Conservation (phyloP, 2,113 vertebrate genomes). For the Chinchilla lanigera region DNA sequence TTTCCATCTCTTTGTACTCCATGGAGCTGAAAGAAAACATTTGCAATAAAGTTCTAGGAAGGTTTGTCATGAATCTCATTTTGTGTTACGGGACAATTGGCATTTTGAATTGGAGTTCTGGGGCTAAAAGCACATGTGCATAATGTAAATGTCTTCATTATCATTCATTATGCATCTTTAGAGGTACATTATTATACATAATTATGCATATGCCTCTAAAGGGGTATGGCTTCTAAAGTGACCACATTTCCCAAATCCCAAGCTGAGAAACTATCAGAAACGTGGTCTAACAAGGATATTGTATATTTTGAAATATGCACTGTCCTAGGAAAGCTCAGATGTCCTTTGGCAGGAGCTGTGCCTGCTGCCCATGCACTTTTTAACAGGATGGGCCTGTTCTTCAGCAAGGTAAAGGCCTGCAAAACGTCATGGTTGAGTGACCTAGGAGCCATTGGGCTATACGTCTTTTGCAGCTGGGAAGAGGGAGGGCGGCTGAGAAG, state of each 20-base stretch:
- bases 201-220: constrained; percentile 67
- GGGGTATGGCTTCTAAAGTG: constrained; percentile 38
- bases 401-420: neutral
- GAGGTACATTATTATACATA: constrained; percentile 65
- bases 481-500: neutral
- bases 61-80: constrained; percentile 61
- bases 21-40: constrained; percentile 34
- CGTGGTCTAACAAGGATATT: constrained; percentile 14
- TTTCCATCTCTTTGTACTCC: constrained; percentile 14
- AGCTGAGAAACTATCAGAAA: constrained; percentile 28
- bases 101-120: constrained; percentile 68
- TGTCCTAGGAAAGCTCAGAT: constrained; percentile 32
- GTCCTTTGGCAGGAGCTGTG: neutral
- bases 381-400: neutral
- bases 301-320: constrained; percentile 3
- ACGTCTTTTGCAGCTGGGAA: constrained; percentile 18
- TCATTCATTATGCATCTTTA: constrained; percentile 63
- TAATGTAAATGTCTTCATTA: constrained; percentile 75
- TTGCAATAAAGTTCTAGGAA: constrained; percentile 20
- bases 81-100: constrained; percentile 62
- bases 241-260: constrained; percentile 45
- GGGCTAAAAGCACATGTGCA: constrained; percentile 34
- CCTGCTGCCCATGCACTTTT: neutral
- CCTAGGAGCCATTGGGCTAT: neutral
- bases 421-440: neutral